phyloP scores from a whole-genome alignment of 1,140 invertebrate species.

The Diprion similis region DNA sequence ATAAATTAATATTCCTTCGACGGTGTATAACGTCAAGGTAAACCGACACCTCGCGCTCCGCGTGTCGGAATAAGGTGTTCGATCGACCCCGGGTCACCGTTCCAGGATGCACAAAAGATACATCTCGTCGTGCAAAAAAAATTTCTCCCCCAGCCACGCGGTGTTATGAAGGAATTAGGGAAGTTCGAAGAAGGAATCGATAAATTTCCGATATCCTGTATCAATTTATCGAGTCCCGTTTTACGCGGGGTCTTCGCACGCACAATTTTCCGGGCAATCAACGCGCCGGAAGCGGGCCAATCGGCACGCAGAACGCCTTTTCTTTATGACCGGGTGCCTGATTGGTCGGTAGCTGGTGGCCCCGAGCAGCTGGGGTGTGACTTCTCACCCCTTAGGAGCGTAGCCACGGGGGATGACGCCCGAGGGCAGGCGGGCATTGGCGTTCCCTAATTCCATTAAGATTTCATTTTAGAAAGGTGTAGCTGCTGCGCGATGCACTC shows the following conservation, averaged over 20 bases:
- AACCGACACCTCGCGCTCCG: not conserved
- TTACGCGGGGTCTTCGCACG: slow-evolving; percentile 37
- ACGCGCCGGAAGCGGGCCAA: slow-evolving; percentile 47
- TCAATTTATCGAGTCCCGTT: slow-evolving; percentile 28
- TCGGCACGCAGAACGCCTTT: slow-evolving; percentile 36
- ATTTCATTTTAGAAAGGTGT: slow-evolving; percentile 35
- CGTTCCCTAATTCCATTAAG: slow-evolving; percentile 49
- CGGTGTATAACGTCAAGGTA: slow-evolving; percentile 21
- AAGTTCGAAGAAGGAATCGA: not conserved
- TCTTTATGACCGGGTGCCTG: slow-evolving; percentile 41
- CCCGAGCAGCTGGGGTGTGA: slow-evolving; percentile 41
- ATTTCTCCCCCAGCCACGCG: not conserved
- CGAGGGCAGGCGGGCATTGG: slow-evolving; percentile 37
- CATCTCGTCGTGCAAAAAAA: not conserved
- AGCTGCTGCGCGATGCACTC: too few relatives aligned
- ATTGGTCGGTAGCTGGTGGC: slow-evolving; percentile 38
- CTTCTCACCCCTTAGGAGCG: slow-evolving; percentile 32
- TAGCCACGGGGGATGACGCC: slow-evolving; percentile 14
- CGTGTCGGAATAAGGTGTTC: slow-evolving; percentile 26
- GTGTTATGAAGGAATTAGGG: not conserved
- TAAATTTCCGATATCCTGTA: not conserved
- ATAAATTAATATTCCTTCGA: slow-evolving; percentile 48
- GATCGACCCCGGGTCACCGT: slow-evolving; percentile 36
- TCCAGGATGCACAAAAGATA: slow-evolving; percentile 23
- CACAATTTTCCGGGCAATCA: slow-evolving; percentile 53